These are phyloP conservation scores for Periophthalmus magnuspinnatus DNA, from an alignment of 2,797 vertebrate species.

Conservation along the genomic window DNA sequence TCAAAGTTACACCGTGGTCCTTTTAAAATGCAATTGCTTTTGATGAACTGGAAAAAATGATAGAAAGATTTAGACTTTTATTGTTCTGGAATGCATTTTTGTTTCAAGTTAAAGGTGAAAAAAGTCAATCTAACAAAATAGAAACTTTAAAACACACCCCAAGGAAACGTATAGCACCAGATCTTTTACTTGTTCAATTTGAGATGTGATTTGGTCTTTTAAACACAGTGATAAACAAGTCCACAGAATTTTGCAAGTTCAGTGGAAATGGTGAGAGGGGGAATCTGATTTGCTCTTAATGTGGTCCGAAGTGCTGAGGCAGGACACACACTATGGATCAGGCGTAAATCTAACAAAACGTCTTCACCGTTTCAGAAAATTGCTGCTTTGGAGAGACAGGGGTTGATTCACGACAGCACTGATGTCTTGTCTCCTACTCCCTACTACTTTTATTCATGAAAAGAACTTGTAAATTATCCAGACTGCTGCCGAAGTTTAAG, in stretches of 20 bases:
- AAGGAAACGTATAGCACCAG: not conserved
- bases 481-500: conserved; percentile 22
- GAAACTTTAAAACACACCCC: no score
- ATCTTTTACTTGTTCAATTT: not conserved
- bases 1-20: no score
- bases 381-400: conserved; percentile 14
- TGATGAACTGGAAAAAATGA: no score
- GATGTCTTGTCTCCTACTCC: conserved; percentile 11
- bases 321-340: conserved; percentile 27
- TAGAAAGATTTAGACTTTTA: no score
- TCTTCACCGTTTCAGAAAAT: conserved; percentile 21
- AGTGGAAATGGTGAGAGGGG: conserved; percentile 37
- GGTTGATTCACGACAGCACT: conserved; percentile 18
- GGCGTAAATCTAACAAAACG: conserved; percentile 42
- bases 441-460: conserved; percentile 43
- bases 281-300: conserved; percentile 34
- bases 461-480: conserved; percentile 17
- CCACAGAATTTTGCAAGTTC: conserved; percentile 49
- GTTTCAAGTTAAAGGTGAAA: no score
- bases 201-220: conserved; percentile 21
- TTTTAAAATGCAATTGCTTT: no score
- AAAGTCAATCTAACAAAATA: no score
- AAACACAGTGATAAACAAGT: conserved; percentile 47
- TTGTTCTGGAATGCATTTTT: no score
- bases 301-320: conserved; percentile 50